Evolutionary conservation across 2,113 vertebrate genomes (phyloP).

Genomic region (Garra rufa): DNA sequence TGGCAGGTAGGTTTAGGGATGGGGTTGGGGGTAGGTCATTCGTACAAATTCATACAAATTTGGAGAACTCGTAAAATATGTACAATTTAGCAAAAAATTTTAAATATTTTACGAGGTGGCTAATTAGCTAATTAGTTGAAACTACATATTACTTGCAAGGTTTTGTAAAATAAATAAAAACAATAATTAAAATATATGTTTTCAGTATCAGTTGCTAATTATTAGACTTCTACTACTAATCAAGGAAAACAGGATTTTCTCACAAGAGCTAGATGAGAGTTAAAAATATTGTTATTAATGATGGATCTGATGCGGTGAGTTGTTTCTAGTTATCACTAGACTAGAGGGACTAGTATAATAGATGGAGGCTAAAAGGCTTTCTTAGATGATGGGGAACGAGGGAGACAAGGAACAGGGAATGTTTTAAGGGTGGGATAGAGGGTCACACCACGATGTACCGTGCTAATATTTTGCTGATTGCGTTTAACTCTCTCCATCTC

Average conservation of each 20-base stretch:
- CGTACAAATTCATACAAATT: too few species aligned
- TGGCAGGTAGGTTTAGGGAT: too few species aligned
- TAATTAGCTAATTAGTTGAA: too few species aligned
- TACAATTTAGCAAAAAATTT: too few species aligned
- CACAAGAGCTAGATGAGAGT: constrained; percentile 35
- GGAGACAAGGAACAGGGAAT: neutral
- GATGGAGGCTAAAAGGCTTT: neutral
- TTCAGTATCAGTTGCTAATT: neutral
- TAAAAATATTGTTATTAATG: constrained; percentile 31
- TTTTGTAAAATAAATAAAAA: neutral
- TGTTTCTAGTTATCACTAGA: neutral
- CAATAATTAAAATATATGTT: neutral
- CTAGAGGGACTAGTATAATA: constrained; percentile 27
- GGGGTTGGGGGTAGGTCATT: too few species aligned
- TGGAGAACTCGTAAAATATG: too few species aligned
- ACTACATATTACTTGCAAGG: too few species aligned
- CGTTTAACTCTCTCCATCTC: constrained; percentile 97
- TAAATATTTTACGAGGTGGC: too few species aligned
- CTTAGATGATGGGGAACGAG: too few species aligned
- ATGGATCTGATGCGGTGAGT: constrained; percentile 6
- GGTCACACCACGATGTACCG: constrained; percentile 80
- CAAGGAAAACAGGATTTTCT: neutral
- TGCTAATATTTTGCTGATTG: constrained; percentile 94
- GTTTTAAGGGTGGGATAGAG: constrained; percentile 8
- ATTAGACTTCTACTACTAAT: neutral